A percentile compares a stretch with the other conserved stretches of the same genome.
phyloP scores from a whole-genome alignment of 2,888 invertebrate genomes.

The Orchesellides sinensis region DNA sequence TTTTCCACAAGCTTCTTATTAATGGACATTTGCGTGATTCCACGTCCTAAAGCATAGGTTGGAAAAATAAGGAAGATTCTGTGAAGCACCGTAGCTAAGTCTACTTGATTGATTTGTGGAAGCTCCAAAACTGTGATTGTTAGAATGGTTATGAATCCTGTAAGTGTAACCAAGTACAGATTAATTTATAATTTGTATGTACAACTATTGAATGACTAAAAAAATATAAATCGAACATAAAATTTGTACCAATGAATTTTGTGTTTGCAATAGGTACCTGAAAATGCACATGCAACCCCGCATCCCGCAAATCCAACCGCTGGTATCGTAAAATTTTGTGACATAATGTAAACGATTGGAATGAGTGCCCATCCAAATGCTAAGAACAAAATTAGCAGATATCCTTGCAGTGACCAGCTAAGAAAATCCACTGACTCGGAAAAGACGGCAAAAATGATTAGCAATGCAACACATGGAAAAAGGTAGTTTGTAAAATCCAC shows the following conservation, averaged over 20 bases:
- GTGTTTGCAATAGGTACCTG: constrained; percentile 24
- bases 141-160: constrained; percentile 86
- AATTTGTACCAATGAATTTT: not conserved
- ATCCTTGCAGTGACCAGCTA: constrained; percentile 59
- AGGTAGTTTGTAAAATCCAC: constrained; percentile 84
- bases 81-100: constrained; percentile 82
- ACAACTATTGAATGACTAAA: no score
- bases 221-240: not conserved
- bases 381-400: constrained; percentile 79
- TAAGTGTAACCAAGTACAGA: constrained; percentile 72
- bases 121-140: constrained; percentile 83
- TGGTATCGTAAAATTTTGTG: constrained; percentile 47
- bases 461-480: constrained; percentile 80
- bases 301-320: constrained; percentile 59
- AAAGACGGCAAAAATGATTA: constrained; percentile 79
- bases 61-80: constrained; percentile 85
- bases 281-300: constrained; percentile 56
- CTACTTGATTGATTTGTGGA: constrained; percentile 81
- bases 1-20: constrained; percentile 67
- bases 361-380: constrained; percentile 75
- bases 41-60: constrained; percentile 81
- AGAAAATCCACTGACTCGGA: constrained; percentile 67
- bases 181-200: no score
- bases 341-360: constrained; percentile 53
- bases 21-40: constrained; percentile 70